Conservation (phyloP, 2,888 invertebrate genomes). For the Rotaria magnacalcarata region DNA sequence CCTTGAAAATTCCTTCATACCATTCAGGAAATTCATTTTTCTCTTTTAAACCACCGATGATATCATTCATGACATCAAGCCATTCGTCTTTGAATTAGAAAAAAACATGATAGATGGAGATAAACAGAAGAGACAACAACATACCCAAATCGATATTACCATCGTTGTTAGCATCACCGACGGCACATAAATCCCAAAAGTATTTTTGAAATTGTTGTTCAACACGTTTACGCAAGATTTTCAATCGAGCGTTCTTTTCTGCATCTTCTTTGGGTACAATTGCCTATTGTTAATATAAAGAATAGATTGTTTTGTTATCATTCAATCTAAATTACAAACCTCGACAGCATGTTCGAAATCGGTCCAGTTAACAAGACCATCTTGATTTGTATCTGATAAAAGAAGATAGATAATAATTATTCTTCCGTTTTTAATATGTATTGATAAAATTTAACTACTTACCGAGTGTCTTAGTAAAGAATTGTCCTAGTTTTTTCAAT, state of each 20-base stretch:
- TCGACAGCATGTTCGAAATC: slow-evolving; percentile 45
- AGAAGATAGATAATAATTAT: not conserved
- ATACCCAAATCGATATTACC: slow-evolving; percentile 44
- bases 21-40: slow-evolving; percentile 45
- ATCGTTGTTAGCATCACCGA: slow-evolving; percentile 46
- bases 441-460: not conserved
- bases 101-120: not conserved
- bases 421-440: too few species aligned
- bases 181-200: slow-evolving; percentile 46
- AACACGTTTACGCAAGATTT: slow-evolving; percentile 45
- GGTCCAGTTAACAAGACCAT: slow-evolving; percentile 46
- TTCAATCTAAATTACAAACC: not conserved
- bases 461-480: slow-evolving; percentile 17
- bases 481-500: slow-evolving; percentile 28
- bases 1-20: slow-evolving; percentile 47
- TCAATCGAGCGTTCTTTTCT: slow-evolving; percentile 45
- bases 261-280: slow-evolving; percentile 46
- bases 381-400: slow-evolving; percentile 44
- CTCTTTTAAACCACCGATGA: slow-evolving; percentile 43
- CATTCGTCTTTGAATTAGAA: slow-evolving; percentile 40
- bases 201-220: slow-evolving; percentile 47
- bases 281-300: not conserved
- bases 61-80: slow-evolving; percentile 47
- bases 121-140: not conserved
- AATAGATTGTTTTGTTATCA: not conserved